These are phyloP conservation scores for Pygoscelis antarcticus DNA, from an alignment of 2,113 vertebrate species.

Conservation along the genomic window DNA sequence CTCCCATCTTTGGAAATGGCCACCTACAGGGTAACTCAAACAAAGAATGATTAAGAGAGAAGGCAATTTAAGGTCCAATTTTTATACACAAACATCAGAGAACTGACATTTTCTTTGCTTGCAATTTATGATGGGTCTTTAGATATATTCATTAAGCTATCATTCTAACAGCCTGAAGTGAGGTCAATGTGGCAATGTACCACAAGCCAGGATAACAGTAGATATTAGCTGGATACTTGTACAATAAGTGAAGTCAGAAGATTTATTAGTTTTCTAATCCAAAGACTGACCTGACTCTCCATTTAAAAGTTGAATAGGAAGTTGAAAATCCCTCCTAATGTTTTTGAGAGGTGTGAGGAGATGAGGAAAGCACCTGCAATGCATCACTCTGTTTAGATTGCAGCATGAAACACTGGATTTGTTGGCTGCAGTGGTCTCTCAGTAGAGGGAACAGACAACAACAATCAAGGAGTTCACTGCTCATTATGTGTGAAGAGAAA, in stretches of 20 bases:
- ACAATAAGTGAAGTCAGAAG: slow-evolving; percentile 59
- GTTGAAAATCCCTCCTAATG: slow-evolving; percentile 80
- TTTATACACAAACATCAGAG: slow-evolving; percentile 74
- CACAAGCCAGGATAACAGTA: not conserved
- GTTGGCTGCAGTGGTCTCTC: slow-evolving; percentile 74
- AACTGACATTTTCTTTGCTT: slow-evolving; percentile 46
- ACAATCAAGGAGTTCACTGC: slow-evolving; percentile 60
- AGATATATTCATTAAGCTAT: slow-evolving; percentile 63
- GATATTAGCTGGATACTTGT: slow-evolving; percentile 16
- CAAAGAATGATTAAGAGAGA: slow-evolving; percentile 62
- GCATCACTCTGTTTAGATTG: slow-evolving; percentile 84
- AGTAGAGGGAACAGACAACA: slow-evolving; percentile 74
- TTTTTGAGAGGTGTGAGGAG: slow-evolving; percentile 80
- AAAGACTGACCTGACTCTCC: slow-evolving; percentile 78
- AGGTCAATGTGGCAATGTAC: not conserved
- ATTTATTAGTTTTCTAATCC: slow-evolving; percentile 79
- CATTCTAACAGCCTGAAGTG: slow-evolving; percentile 44
- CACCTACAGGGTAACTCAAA: slow-evolving; percentile 60
- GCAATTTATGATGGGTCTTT: slow-evolving; percentile 66
- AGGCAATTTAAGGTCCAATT: slow-evolving; percentile 23
- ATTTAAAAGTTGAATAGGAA: slow-evolving; percentile 83
- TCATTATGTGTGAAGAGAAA: slow-evolving; percentile 64
- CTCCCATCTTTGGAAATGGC: slow-evolving; percentile 8
- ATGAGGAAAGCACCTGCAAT: slow-evolving; percentile 84
- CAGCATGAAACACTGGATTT: slow-evolving; percentile 66